Base-by-base conservation (phyloP, 2,113 vertebrate genomes). In the Macaca fascicularis region DNA sequence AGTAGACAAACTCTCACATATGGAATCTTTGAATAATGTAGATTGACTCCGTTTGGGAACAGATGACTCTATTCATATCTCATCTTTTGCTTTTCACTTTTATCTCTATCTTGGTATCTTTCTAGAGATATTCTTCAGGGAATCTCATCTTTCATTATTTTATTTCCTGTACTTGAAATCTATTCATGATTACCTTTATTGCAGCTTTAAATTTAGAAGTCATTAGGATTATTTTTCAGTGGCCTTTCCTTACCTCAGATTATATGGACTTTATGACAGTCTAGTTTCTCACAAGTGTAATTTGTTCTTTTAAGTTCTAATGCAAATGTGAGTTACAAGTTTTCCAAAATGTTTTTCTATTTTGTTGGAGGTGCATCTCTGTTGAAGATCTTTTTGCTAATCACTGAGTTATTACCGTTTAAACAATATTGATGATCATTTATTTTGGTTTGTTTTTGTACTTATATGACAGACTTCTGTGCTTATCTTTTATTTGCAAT, bases 371-470 rank as follows among this genome's bases (percentile, higher is more conserved):
- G 43, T 69, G 38, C 3, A 23, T 75, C 57, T 84, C 61, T 45
- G 16, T 72, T 81, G n/a, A 79, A 84, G 22, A 52, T 17, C 52
- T 93, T 70, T 88, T 92, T 22, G 79, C 8, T 67, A 50, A 40
- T 59, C 64, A 82, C 14, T 45, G 25, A 85, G 32, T 79, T 74
- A 22, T 23, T 70, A 38, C 27, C 11, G 12, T 55, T 92, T 87
- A 2, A 89, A 95, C 78, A 87, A 40, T 80, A 67, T 67, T 23
- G 8, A 55, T 90, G n/a, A 35, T 69, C 30, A n/a, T 38, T 91
- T 87, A 64, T 61, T 90, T 20, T 83, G n/a, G 23, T 81, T 97
- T 69, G 35, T 89, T 92, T 70, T 67, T 55, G 23, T 89, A 38
- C 14, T 72, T 23, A 76, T 72, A 92, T 84, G 43, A 16, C 23